These are phyloP conservation scores for Callaeas wilsoni DNA, from an alignment of 2,113 vertebrate species.

Conservation along the genomic window DNA sequence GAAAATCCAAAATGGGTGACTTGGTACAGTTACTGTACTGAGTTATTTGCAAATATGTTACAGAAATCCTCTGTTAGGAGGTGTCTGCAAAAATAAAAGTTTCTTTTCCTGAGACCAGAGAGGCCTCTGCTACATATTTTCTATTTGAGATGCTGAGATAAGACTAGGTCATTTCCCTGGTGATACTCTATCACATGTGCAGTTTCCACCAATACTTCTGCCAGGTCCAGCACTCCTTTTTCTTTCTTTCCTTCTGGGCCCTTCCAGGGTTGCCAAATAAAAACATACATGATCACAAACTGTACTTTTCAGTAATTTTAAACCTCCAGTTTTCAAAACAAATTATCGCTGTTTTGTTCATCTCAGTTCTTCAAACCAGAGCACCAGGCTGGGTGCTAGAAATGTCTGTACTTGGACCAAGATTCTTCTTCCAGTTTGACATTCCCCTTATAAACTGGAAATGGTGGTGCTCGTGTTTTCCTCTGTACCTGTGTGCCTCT, in stretches of 20 bases:
- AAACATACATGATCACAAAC: not conserved
- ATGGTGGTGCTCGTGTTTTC: not conserved
- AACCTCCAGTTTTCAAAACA: not conserved
- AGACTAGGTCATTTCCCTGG: not conserved
- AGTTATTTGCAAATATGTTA: not conserved
- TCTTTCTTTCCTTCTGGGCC: not conserved
- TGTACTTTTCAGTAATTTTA: not conserved
- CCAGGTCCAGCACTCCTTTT: not conserved
- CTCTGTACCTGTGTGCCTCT: not conserved
- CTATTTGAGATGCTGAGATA: not conserved
- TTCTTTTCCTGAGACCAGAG: not conserved
- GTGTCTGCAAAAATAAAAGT: not conserved
- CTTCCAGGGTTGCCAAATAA: not conserved
- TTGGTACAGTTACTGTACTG: not conserved
- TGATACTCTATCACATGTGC: not conserved
- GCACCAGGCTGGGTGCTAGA: not conserved
- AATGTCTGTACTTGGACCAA: not conserved
- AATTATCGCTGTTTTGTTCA: fast-evolving
- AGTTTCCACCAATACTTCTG: not conserved
- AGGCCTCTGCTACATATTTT: not conserved
- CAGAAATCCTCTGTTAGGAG: not conserved
- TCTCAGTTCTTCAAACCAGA: not conserved
- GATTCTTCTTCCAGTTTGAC: not conserved
- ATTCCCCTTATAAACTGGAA: not conserved
- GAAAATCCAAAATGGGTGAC: not conserved